A percentile compares a stretch with the other conserved stretches of the same genome.
Conservation (phyloP, 2,888 invertebrate genomes). For the Camponotus fellah region DNA sequence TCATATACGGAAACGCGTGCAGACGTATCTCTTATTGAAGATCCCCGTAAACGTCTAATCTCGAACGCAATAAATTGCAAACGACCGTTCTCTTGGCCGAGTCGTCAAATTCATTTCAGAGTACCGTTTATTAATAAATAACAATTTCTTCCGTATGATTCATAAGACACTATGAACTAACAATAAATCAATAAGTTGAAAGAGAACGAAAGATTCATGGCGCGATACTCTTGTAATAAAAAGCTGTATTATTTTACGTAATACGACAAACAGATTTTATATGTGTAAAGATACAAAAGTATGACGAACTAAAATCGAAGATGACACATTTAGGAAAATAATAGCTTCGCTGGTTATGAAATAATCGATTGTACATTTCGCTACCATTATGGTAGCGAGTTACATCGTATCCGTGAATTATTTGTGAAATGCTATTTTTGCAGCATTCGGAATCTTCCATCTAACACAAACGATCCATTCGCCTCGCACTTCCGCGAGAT, state of each 20-base stretch:
- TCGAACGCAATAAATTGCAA: constrained; percentile 44
- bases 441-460: constrained; percentile 36
- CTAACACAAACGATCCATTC: constrained; percentile 33
- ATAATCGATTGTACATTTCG: constrained; percentile 19
- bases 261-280: background rate
- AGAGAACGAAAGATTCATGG: background rate
- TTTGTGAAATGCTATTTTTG: constrained; percentile 34
- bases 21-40: constrained; percentile 26
- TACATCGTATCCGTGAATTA: constrained; percentile 41
- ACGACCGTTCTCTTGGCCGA: constrained; percentile 23
- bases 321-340: constrained; percentile 5
- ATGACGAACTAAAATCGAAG: background rate
- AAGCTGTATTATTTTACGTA: background rate
- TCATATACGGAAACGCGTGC: constrained; percentile 43
- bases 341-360: background rate
- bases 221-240: background rate
- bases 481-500: constrained; percentile 32
- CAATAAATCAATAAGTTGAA: constrained; percentile 21
- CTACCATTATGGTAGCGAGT: constrained; percentile 15
- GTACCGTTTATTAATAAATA: constrained; percentile 16
- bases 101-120: constrained; percentile 1
- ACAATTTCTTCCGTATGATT: constrained; percentile 19
- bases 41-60: constrained; percentile 45
- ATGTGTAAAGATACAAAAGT: background rate
- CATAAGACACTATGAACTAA: background rate